Evolutionary conservation across 2,888 invertebrate species (phyloP).

Genomic region (Sarcophaga carnaria): DNA sequence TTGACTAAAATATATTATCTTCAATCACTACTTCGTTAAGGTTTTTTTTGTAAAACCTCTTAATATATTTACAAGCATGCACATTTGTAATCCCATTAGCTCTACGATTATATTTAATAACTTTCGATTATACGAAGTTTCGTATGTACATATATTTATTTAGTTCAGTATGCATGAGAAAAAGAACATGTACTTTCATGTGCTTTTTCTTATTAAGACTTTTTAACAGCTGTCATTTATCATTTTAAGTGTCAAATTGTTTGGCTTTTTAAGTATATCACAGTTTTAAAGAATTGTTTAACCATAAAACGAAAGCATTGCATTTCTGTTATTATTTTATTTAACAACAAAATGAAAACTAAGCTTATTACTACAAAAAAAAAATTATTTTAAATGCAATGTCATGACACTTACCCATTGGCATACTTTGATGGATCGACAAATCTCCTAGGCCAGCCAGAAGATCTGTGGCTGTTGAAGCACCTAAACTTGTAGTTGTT

Average conservation of each 20-base stretch:
- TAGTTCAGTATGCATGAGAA: background rate
- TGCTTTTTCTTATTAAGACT: too few relatives aligned
- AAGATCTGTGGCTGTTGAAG: conserved; percentile 80
- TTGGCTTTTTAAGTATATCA: background rate
- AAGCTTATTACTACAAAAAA: conserved; percentile 24
- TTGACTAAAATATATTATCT: background rate
- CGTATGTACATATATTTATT: background rate
- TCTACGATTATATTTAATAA: too few relatives aligned
- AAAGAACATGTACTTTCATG: too few relatives aligned
- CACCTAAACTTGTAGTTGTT: conserved; percentile 63
- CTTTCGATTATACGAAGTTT: too few relatives aligned
- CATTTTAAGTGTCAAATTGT: background rate
- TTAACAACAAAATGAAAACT: conserved; percentile 40
- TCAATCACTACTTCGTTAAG: conserved; percentile 20
- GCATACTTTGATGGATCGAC: conserved; percentile 79
- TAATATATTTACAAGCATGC: conserved; percentile 24
- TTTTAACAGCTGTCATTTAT: too few relatives aligned
- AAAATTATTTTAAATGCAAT: conserved; percentile 7
- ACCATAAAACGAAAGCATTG: conserved; percentile 45
- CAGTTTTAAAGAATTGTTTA: conserved; percentile 14
- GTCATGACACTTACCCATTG: conserved; percentile 79
- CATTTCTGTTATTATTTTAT: conserved; percentile 25
- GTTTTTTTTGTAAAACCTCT: background rate
- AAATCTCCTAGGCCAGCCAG: conserved; percentile 82
- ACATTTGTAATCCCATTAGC: background rate